Base-by-base conservation (phyloP, 2,888 invertebrate genomes). In the Thymelicus acteon region DNA sequence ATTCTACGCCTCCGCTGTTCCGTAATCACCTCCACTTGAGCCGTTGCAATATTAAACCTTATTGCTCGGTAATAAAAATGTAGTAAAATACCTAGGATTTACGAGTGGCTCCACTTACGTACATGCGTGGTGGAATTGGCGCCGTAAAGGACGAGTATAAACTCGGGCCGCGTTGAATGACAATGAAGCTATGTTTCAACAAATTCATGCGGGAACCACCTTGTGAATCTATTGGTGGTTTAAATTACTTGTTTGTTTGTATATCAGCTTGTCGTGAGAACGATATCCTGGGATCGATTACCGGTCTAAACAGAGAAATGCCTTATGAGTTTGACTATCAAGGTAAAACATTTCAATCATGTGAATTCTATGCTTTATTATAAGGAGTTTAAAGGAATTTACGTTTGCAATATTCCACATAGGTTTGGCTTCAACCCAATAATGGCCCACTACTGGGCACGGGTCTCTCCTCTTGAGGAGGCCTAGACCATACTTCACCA, bases 121-220 rank as follows among this genome's bases (percentile, higher is more conserved):
- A 69, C 63, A 63, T 60, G 69, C 63, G 69, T 60, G 63, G 52
- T 52, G 58, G 40, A 60, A 69, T 64, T 63, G 69, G 54, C 63
- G 58, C 54, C 58, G 58, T 69, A 19, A 64, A 58, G 63, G 44
- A 62, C 48, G 49, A 66, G 40, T 64, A 64, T 54, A 64, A 64
- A 40, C 15, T 52, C 19, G 15, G 63, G 52, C 12, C 62, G 54
- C n/a, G 39, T 19, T 40, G 64, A 64, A 64, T 63, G 63, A 6
- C 49, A 63, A 63, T 63, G 49, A n/a, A 47, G 40, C 12, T 57
- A 57, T 57, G 12, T 49, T 63, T 49, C 15, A 63, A 63, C 48
- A 37, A 63, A 13, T 47, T 12, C 6, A 49, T 49, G 49, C 6
- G 37, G n/a, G n/a, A 10, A n/a, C 19, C 52, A 10, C 12, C 24